phyloP scores from a whole-genome alignment of 2,888 invertebrate species.

The Pandemis corylana region DNA sequence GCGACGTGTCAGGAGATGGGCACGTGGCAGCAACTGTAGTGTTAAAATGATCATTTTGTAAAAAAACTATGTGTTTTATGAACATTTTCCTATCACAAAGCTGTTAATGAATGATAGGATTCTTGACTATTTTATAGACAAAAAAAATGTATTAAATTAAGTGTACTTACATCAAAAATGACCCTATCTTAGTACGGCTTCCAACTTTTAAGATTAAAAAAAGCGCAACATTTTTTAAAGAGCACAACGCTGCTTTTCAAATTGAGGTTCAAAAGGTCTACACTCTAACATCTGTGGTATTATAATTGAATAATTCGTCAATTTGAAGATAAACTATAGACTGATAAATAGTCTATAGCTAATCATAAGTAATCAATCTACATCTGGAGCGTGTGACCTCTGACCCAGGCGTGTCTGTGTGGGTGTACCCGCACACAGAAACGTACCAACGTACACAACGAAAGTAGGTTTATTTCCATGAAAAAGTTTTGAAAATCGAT shows the following conservation, averaged over 20 bases:
- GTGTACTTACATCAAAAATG: no score
- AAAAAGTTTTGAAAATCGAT: slow-evolving; percentile 86
- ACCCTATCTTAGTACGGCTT: no score
- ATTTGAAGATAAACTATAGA: neutral
- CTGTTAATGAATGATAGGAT: no score
- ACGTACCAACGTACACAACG: slow-evolving; percentile 69
- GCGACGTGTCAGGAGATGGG: slow-evolving; percentile 22
- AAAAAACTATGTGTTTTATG: neutral
- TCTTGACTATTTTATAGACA: no score
- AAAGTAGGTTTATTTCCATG: slow-evolving; percentile 85
- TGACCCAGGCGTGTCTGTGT: slow-evolving; percentile 56
- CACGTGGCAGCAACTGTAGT: neutral
- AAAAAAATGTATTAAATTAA: no score
- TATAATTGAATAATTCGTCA: neutral
- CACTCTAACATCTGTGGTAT: neutral
- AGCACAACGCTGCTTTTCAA: no score
- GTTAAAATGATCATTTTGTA: neutral
- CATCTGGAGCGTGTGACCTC: slow-evolving; percentile 72
- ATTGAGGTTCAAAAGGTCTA: no score
- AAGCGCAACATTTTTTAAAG: no score
- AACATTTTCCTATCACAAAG: neutral
- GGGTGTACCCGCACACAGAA: slow-evolving; percentile 67
- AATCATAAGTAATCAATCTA: slow-evolving; percentile 44
- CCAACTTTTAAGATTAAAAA: no score
- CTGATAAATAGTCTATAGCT: slow-evolving; percentile 22